Conservation (phyloP, 1,140 invertebrate genomes). For the Neotoxoptera formosana region DNA sequence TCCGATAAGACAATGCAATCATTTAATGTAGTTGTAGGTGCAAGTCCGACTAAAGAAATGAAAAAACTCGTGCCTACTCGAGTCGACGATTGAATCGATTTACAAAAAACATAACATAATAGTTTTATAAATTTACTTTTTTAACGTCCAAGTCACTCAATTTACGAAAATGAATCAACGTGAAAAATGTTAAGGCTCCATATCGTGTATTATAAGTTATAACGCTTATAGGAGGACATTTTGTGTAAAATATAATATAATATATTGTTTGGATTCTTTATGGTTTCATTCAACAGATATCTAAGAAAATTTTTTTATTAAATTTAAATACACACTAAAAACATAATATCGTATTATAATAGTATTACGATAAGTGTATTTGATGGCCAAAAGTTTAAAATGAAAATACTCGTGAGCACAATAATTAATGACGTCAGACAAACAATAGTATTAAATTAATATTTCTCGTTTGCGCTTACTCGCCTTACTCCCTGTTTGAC, state of each 20-base stretch:
- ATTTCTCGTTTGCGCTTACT: neutral
- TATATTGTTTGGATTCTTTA: neutral
- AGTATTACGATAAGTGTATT: neutral
- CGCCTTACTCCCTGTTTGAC: neutral
- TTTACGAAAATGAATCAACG: too few species aligned
- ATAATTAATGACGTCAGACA: neutral
- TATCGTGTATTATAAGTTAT: neutral
- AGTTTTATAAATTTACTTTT: too few species aligned
- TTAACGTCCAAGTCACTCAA: too few species aligned
- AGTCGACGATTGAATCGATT: too few species aligned
- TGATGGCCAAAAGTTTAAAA: neutral
- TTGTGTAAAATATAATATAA: too few species aligned
- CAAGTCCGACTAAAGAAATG: neutral
- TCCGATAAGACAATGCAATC: neutral
- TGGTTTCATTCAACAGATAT: neutral
- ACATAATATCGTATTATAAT: neutral
- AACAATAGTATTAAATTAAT: neutral
- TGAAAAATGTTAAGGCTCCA: neutral
- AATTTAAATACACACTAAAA: neutral
- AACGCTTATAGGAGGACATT: neutral
- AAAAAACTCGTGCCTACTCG: too few species aligned
- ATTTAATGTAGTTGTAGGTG: neutral
- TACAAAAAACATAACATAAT: too few species aligned
- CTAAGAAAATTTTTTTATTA: neutral
- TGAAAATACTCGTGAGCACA: neutral